A percentile compares a stretch with the other conserved stretches of the same genome.
phyloP scores from a whole-genome alignment of 2,888 invertebrate genomes.

The Polymixis lichenea region DNA sequence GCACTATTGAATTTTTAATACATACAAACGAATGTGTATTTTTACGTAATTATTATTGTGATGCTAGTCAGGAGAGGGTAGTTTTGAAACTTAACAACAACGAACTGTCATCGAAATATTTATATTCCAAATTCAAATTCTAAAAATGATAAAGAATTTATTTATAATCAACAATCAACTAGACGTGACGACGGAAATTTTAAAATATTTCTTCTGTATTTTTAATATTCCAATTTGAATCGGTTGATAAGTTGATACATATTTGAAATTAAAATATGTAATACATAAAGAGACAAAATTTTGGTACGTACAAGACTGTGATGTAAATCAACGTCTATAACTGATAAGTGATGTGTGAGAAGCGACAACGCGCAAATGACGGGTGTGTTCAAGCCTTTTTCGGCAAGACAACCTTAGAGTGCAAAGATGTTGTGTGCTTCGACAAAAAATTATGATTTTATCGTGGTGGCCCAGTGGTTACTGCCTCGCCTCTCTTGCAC shows the following conservation, averaged over 20 bases:
- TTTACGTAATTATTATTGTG: background rate
- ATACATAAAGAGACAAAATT: background rate
- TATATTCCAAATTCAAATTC: conserved; percentile 48
- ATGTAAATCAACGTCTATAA: background rate
- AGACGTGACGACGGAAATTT: background rate
- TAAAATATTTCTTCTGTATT: background rate
- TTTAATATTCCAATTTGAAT: conserved; percentile 26
- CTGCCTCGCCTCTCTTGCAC: too few relatives aligned
- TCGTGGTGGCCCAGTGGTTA: background rate
- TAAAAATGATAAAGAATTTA: background rate
- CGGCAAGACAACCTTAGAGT: background rate
- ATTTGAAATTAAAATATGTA: background rate
- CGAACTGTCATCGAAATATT: background rate
- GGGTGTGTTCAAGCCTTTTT: too few relatives aligned
- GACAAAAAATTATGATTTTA: background rate
- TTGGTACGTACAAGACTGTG: background rate
- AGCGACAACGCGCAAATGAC: background rate
- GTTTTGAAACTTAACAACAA: conserved; percentile 13
- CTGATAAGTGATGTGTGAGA: background rate
- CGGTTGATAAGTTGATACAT: background rate
- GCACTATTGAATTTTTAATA: background rate
- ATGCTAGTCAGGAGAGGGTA: conserved; percentile 12
- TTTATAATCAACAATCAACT: background rate
- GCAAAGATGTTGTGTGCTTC: background rate
- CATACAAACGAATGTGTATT: background rate